phyloP scores from a whole-genome alignment of 2,888 invertebrate genomes.

The Ceramica pisi region DNA sequence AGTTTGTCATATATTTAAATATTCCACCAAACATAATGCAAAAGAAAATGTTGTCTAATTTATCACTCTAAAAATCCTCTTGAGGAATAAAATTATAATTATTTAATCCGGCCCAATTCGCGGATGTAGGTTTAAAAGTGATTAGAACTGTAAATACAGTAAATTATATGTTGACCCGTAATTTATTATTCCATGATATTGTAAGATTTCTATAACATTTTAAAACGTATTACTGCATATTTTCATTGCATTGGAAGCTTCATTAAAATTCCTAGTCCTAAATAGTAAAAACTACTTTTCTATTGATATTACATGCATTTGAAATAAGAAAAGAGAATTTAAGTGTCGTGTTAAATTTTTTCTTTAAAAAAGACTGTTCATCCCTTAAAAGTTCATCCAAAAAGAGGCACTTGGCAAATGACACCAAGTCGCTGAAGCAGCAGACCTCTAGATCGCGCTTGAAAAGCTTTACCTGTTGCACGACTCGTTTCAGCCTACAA shows the following conservation, averaged over 20 bases:
- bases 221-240: background rate
- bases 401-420: slow-evolving; percentile 40
- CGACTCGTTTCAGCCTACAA: slow-evolving; percentile 74
- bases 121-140: slow-evolving; percentile 73
- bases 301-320: background rate
- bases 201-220: background rate
- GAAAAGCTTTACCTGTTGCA: slow-evolving; percentile 86
- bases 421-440: slow-evolving; percentile 35
- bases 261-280: background rate
- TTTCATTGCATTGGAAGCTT: too few species aligned
- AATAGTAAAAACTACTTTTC: background rate
- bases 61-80: slow-evolving; percentile 31
- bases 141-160: slow-evolving; percentile 85
- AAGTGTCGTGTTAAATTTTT: background rate
- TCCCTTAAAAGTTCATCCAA: background rate
- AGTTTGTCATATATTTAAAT: background rate
- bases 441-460: slow-evolving; percentile 42
- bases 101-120: slow-evolving; percentile 77
- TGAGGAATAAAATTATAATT: slow-evolving; percentile 83
- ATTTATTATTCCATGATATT: background rate
- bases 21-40: background rate
- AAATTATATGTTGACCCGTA: slow-evolving; percentile 75
- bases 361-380: background rate
- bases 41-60: background rate
- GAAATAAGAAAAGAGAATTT: background rate